phyloP scores from a whole-genome alignment of 2,888 invertebrate genomes.

The Epicampocera succincta region DNA sequence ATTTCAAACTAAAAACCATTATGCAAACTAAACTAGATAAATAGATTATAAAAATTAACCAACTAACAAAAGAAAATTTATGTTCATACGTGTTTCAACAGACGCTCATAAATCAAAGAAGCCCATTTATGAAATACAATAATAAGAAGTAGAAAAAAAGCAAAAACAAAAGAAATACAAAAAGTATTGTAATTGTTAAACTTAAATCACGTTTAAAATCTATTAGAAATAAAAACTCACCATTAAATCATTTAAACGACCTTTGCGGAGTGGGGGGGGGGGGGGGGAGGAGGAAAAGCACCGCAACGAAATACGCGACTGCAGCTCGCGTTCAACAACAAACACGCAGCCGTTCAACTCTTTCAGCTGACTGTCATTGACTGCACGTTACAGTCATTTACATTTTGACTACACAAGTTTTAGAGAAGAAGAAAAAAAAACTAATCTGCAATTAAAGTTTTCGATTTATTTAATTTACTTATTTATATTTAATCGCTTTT shows the following conservation, averaged over 20 bases:
- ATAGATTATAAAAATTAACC: no score
- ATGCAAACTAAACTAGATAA: no score
- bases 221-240: slow-evolving; percentile 20
- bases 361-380: background rate
- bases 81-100: no score
- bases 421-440: background rate
- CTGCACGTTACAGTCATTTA: background rate
- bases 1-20: no score
- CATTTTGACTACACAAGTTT: background rate
- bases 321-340: background rate
- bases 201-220: slow-evolving; percentile 14
- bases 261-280: slow-evolving; percentile 55
- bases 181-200: slow-evolving; percentile 1
- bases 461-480: no score
- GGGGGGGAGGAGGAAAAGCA: no score
- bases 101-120: no score
- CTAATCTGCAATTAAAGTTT: background rate
- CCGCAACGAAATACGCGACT: background rate
- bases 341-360: slow-evolving; percentile 15
- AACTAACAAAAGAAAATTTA: no score
- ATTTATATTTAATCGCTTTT: no score
- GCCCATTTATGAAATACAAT: no score
- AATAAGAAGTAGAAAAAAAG: background rate
- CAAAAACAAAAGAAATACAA: background rate
- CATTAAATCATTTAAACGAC: slow-evolving; percentile 45